Percentiles rank a stretch among this genome's conserved stretches.
Evolutionary conservation across 2,113 vertebrate species (phyloP).

Genomic region (Monarcha castaneiventris): DNA sequence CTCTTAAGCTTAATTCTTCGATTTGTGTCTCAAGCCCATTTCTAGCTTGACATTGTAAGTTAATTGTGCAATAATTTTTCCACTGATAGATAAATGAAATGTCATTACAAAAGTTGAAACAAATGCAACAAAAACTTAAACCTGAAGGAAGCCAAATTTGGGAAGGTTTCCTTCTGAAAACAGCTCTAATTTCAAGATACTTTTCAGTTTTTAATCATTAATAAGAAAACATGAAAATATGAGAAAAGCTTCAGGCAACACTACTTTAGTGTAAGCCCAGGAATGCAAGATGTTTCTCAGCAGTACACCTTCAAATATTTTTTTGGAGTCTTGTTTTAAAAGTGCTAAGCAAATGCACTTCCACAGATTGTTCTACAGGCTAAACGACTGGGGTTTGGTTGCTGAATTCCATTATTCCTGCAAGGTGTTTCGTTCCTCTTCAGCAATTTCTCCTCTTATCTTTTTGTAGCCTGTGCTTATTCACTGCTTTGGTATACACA

Average conservation of each 20-base stretch:
- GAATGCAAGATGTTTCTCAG: slow-evolving; percentile 37
- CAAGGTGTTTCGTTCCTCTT: neutral
- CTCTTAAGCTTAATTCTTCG: neutral
- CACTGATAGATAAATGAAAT: neutral
- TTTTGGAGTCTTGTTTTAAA: slow-evolving; percentile 23
- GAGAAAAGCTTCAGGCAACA: slow-evolving; percentile 8
- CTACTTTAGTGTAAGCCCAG: neutral
- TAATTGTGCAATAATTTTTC: slow-evolving; percentile 8
- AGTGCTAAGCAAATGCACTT: neutral
- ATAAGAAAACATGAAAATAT: slow-evolving; percentile 4
- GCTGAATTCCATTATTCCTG: slow-evolving; percentile 23
- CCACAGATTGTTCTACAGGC: neutral
- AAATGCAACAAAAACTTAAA: neutral
- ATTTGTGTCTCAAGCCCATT: neutral
- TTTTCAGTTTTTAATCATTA: slow-evolving; percentile 27
- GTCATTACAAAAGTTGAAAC: neutral
- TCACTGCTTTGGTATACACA: neutral
- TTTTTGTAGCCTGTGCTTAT: neutral
- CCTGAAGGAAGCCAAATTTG: neutral
- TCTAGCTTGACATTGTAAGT: neutral
- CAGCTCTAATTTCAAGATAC: slow-evolving; percentile 4
- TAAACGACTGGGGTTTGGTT: neutral
- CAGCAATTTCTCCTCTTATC: neutral
- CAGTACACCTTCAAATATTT: slow-evolving; percentile 9
- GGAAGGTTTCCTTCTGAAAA: neutral